A percentile compares a stretch with the other conserved stretches of the same genome.
Evolutionary conservation across 64 coral and sea anemone species (phyloP).

Genomic region (Catalaphyllia jardinei): DNA sequence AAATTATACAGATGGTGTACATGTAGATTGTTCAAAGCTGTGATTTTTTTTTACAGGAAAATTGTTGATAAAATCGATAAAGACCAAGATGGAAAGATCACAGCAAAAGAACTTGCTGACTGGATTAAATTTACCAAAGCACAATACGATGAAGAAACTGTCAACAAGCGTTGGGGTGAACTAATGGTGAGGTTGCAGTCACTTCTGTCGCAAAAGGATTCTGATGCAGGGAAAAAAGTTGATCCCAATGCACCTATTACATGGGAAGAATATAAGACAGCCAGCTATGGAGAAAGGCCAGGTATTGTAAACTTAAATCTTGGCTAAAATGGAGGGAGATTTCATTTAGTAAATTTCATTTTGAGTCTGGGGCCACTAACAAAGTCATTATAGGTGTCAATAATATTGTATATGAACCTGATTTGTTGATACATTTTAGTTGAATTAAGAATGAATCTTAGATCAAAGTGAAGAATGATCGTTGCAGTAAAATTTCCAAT

Average conservation of each 20-base stretch:
- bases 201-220: slow-evolving; percentile 27
- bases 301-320: neutral
- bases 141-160: slow-evolving; percentile 63
- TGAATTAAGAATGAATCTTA: too few relatives aligned
- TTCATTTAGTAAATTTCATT: too few relatives aligned
- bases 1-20: too few relatives aligned
- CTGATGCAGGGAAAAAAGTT: slow-evolving; percentile 3
- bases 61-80: slow-evolving; percentile 91
- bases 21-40: too few relatives aligned
- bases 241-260: slow-evolving; percentile 30
- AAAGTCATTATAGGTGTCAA: too few relatives aligned
- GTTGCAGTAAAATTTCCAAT: too few relatives aligned
- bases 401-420: too few relatives aligned
- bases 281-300: slow-evolving; percentile 47
- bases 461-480: too few relatives aligned
- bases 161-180: slow-evolving; percentile 66
- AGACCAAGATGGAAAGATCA: slow-evolving; percentile 78
- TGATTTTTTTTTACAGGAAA: slow-evolving; percentile 27
- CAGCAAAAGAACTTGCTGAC: slow-evolving; percentile 64
- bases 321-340: too few relatives aligned
- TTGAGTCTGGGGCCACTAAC: too few relatives aligned
- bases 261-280: slow-evolving; percentile 65
- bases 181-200: slow-evolving; percentile 51
- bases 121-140: slow-evolving; percentile 81
- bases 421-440: too few relatives aligned